Base-by-base conservation (phyloP, 1,140 invertebrate species). In the Varroa destructor region DNA sequence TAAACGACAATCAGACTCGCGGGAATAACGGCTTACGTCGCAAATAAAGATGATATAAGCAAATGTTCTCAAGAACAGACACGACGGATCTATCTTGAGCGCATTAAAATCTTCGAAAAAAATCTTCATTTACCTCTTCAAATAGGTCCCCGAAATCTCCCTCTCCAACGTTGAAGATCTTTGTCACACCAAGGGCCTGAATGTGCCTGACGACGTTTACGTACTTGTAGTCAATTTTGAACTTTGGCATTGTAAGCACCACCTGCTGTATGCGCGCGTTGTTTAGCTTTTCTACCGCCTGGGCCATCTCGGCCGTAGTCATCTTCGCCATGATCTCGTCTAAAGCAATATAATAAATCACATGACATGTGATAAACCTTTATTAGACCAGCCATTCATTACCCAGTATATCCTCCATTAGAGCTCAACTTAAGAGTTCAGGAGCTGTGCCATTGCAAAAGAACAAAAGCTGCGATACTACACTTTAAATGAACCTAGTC, bases 191-290 rank as follows among this genome's bases (percentile, higher is more conserved):
- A 6, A 77, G 25, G 3, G 37, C 25, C 12, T 57, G 6, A 8
- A 78, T 73, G 10, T 67, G 25, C 8, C 71, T 67, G 56, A 73
- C 72, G 37, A 79, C 12, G 6, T 75, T 46, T n/a, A 71, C 64
- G 5, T 70, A 74, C 43, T 40, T 67, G 37, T 73, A 73, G 58
- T 76, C 74, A 0, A 78, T 8, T 36, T 74, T 75, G 72, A 79
- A 79, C 58, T 74, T 75, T 0, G 78, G 78, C 42, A 79, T 64
- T 1, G 46, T 55, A 12, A 79, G 72, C 2, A 56, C 43, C 12
- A 77, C 76, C 46, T 75, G 71, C 12, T 10, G 72, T 6, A 25
- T 6, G 1, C 8, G 12, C 57, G 72, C 55, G 46, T 58, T 55
- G 0, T 46, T 8, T 25, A 73, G n/a, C 1, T 72, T 37, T 1